phyloP scores from a whole-genome alignment of 2,797 vertebrate genomes.

The Micrastur ruficollis region DNA sequence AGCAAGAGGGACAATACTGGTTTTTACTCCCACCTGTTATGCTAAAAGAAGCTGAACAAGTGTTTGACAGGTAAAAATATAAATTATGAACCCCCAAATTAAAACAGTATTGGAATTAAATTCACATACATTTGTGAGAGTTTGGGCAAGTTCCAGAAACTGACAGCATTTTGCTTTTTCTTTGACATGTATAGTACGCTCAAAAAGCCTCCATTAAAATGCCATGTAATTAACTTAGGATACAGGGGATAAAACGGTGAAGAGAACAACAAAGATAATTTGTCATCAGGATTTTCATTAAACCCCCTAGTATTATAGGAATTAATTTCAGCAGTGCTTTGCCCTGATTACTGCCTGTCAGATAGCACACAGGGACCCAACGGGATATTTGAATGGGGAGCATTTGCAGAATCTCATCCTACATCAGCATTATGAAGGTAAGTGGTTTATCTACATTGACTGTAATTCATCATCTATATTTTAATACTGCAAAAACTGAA shows the following conservation, averaged over 20 bases:
- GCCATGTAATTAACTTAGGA: slow-evolving; percentile 38
- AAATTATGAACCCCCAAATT: neutral
- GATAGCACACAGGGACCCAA: neutral
- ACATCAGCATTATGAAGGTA: neutral
- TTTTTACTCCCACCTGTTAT: neutral
- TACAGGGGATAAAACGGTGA: neutral
- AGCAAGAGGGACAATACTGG: neutral
- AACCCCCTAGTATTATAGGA: slow-evolving; percentile 2
- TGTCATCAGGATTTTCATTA: slow-evolving; percentile 57
- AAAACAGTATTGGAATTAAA: neutral
- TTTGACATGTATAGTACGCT: neutral
- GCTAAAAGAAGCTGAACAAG: neutral
- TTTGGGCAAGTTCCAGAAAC: slow-evolving; percentile 5
- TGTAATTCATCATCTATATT: neutral
- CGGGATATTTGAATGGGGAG: slow-evolving; percentile 29
- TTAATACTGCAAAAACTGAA: neutral
- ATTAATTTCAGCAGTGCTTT: slow-evolving; percentile 32
- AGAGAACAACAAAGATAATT: slow-evolving; percentile 49
- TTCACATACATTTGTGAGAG: neutral
- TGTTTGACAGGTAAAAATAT: slow-evolving; percentile 32
- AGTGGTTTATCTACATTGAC: slow-evolving; percentile 6
- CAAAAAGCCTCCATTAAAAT: slow-evolving; percentile 24
- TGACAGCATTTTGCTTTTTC: slow-evolving; percentile 31
- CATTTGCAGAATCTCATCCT: neutral
- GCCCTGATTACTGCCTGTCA: slow-evolving; percentile 46